A percentile compares a stretch with the other conserved stretches of the same genome.
These are phyloP conservation scores for Archocentrus centrarchus DNA, from an alignment of 2,113 vertebrate species.

Conservation along the genomic window DNA sequence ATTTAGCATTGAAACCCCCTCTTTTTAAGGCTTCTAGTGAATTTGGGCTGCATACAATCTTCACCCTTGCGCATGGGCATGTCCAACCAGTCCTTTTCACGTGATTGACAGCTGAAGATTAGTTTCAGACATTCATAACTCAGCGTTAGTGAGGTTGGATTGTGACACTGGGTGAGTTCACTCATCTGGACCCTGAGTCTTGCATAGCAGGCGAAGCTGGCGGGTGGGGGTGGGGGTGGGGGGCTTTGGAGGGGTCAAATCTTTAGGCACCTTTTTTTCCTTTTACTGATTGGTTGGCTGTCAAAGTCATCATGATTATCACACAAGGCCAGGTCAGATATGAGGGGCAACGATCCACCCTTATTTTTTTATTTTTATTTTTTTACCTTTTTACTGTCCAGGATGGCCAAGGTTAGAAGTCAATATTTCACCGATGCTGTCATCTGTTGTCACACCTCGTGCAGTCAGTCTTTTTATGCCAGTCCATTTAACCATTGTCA, in stretches of 20 bases:
- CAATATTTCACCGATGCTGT: constrained; percentile 50
- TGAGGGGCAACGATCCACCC: constrained; percentile 41
- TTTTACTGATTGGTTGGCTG: constrained; percentile 77
- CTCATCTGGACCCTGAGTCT: constrained; percentile 71
- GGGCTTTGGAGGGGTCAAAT: constrained; percentile 54
- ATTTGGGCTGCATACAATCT: constrained; percentile 81
- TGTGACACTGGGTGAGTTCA: constrained; percentile 52
- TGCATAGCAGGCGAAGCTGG: constrained; percentile 85
- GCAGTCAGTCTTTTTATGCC: constrained; percentile 31
- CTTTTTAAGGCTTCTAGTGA: constrained; percentile 84
- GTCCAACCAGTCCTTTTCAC: constrained; percentile 66
- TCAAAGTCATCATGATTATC: constrained; percentile 79
- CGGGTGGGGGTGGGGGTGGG: constrained; percentile 34
- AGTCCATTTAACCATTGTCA: constrained; percentile 35
- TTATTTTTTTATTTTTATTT: neutral
- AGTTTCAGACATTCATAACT: constrained; percentile 76
- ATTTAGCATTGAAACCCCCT: constrained; percentile 64
- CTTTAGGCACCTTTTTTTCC: constrained; percentile 77
- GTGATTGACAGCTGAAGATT: constrained; percentile 71
- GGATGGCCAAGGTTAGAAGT: constrained; percentile 56
- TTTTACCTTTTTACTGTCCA: constrained; percentile 53
- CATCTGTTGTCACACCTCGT: constrained; percentile 34
- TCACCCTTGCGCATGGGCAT: constrained; percentile 58
- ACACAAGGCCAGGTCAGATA: constrained; percentile 67
- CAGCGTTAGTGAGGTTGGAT: constrained; percentile 64